Conservation (phyloP, 2,797 vertebrate genomes). For the Paramormyrops hopkinsi region DNA sequence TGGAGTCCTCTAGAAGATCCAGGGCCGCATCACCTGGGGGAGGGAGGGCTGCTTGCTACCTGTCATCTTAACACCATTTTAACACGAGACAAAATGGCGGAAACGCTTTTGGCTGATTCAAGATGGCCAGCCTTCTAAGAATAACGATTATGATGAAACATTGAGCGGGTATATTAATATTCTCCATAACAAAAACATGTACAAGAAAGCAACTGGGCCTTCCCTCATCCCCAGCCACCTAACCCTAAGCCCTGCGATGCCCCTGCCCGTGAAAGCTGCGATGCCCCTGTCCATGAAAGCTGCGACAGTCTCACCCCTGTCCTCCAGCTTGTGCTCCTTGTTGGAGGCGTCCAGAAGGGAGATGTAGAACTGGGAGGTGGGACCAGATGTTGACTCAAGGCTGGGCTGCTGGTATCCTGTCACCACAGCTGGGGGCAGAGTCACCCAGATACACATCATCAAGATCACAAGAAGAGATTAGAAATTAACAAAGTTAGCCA, state of each 20-base stretch:
- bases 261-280: background rate
- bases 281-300: background rate
- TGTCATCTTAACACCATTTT: background rate
- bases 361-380: slow-evolving; percentile 82
- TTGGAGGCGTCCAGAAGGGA: slow-evolving; percentile 72
- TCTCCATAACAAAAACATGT: background rate
- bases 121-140: background rate
- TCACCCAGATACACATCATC: background rate
- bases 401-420: slow-evolving; percentile 85
- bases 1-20: slow-evolving; percentile 78
- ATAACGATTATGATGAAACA: background rate
- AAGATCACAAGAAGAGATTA: background rate
- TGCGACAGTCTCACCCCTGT: slow-evolving; percentile 70
- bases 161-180: background rate
- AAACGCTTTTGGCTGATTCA: background rate
- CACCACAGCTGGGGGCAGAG: slow-evolving; percentile 69
- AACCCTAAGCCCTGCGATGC: no score
- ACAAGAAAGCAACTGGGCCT: background rate
- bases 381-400: slow-evolving; percentile 63
- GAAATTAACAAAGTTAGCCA: background rate
- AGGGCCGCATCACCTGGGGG: slow-evolving; percentile 70
- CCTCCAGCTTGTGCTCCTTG: slow-evolving; percentile 86
- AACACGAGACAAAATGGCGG: background rate
- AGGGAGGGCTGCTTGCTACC: background rate
- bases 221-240: background rate